Evolutionary conservation across 2,797 vertebrate species (phyloP), one percentile per base, ranked within the genome.

Genomic region (Sebastolobus alascanus): DNA sequence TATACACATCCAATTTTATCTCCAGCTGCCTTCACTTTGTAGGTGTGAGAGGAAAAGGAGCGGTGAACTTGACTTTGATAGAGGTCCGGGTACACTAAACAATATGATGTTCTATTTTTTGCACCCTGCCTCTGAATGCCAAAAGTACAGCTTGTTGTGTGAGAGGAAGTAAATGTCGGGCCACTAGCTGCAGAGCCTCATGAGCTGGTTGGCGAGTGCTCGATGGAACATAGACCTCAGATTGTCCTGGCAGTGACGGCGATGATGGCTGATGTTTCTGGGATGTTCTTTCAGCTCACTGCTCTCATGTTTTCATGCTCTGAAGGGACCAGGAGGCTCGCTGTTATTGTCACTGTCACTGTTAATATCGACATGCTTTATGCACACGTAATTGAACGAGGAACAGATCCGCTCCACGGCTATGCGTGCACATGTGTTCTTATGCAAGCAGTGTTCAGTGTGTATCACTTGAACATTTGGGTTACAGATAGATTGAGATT

Each of bases 71-170:
- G 70, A 60, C 81, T 85, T 83, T 87, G 84, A 75, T 82, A 61
- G 63, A 84, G 79, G 78, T 73, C 64, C 35, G 40, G 37, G 22
- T 37, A 43, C 73, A 88, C 75, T 82, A 87, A 90, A 80, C 58
- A 86, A 82, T 85, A 70, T 46, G 81, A 83, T 80, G 88, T 86
- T 90, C 75, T 84, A 68, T 91, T 88, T 91, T 88, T 83, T 83
- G 61, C 66, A 58, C 80, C 55, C 60, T 25, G 1, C 59, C 5
- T 66, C 78, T 29, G 69, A 83, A 87, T 50, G 38, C 55, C 35
- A 68, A 73, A 83, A 76, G 64, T 54, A 25, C 56, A 77, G 59
- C 60, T 69, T 55, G 73, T 84, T 54, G 71, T 64, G 73, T 67
- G 78, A 5, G 14, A 18, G 78, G 71, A 40, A 65, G 73, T 73